Conservation (phyloP, 1,140 invertebrate species). For the Aradophagus sp. region DNA sequence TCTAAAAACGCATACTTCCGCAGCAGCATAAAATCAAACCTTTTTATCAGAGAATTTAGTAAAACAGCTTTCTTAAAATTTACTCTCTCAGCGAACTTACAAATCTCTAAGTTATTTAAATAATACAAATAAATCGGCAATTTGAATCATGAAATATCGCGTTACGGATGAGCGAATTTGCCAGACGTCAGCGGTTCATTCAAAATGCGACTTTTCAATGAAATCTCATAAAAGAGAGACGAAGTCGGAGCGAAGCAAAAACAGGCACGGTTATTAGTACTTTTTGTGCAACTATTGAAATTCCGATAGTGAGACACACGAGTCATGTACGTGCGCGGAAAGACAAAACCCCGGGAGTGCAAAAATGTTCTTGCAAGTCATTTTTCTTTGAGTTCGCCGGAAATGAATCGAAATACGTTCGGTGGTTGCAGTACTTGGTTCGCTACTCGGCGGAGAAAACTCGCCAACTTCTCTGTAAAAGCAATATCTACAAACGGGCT, state of each 20-base stretch:
- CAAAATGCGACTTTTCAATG: constrained; percentile 19
- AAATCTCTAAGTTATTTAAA: too few relatives aligned
- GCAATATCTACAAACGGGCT: constrained; percentile 33
- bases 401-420: constrained; percentile 43
- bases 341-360: constrained; percentile 31
- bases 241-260: constrained; percentile 5
- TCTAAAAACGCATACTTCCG: too few relatives aligned
- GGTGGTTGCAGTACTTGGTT: constrained; percentile 32
- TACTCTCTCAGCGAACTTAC: too few relatives aligned
- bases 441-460: constrained; percentile 11
- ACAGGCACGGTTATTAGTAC: constrained; percentile 43
- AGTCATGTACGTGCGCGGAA: constrained; percentile 40
- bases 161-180: too few relatives aligned
- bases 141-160: too few relatives aligned
- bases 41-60: too few relatives aligned
- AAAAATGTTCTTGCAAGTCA: constrained; percentile 49
- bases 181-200: too few relatives aligned
- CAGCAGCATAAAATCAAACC: too few relatives aligned
- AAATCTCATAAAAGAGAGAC: constrained; percentile 10
- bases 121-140: too few relatives aligned
- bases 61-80: too few relatives aligned
- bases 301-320: constrained; percentile 47
- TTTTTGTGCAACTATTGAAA: constrained; percentile 44
- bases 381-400: constrained; percentile 42
- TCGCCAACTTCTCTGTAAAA: constrained; percentile 35